These are phyloP conservation scores for Aix galericulata DNA, from an alignment of 2,113 vertebrate genomes.

Conservation along the genomic window DNA sequence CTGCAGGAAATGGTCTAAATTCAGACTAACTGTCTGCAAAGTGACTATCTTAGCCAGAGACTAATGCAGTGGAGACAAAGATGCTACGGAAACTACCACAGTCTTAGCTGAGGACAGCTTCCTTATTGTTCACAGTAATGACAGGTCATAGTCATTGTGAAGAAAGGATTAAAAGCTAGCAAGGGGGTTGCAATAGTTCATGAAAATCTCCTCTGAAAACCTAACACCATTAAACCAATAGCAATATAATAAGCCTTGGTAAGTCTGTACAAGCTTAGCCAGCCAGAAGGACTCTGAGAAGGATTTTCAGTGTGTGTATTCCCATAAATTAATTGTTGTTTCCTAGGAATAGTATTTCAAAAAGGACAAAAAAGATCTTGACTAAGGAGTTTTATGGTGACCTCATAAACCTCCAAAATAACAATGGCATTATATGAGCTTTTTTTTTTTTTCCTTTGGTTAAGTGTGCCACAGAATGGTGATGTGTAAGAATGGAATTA, in stretches of 20 bases:
- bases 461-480: neutral
- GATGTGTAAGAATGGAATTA: neutral
- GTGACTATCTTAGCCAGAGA: neutral
- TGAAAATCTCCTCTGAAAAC: neutral
- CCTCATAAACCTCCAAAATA: constrained; percentile 13
- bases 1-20: neutral
- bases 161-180: neutral
- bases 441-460: neutral
- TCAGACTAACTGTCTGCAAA: neutral
- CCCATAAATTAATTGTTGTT: neutral
- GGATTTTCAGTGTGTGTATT: constrained; percentile 12
- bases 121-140: neutral
- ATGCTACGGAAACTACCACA: accelerated
- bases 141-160: neutral
- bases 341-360: neutral
- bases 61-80: neutral
- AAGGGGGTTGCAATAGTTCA: neutral
- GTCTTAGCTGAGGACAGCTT: neutral
- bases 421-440: neutral
- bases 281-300: neutral
- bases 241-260: constrained; percentile 7
- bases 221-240: neutral
- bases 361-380: neutral
- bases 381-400: neutral
- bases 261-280: constrained; percentile 3